These are phyloP conservation scores for Drosophila repleta DNA, from an alignment of 1,140 invertebrate species.

Conservation along the genomic window DNA sequence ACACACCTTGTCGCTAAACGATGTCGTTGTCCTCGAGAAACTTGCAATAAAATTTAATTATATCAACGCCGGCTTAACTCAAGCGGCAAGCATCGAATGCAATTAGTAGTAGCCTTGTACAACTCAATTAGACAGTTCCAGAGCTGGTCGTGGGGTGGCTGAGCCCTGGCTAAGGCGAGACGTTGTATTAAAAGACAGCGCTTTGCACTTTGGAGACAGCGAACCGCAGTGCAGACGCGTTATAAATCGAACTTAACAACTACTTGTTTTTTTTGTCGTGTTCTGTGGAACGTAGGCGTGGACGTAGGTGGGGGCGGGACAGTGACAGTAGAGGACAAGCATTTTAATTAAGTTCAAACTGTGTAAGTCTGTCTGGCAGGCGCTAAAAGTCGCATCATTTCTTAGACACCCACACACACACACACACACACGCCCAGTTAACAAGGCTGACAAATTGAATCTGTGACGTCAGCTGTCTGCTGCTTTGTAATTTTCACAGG, in stretches of 20 bases:
- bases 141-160: conserved; percentile 4
- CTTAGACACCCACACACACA: conserved; percentile 13
- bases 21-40: conserved; percentile 27
- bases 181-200: conserved; percentile 45
- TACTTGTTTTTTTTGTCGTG: conserved; percentile 28
- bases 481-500: conserved; percentile 70
- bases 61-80: conserved; percentile 67
- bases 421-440: conserved; percentile 10
- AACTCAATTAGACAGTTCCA: conserved; percentile 76
- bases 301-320: neutral
- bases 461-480: conserved; percentile 60
- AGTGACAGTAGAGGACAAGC: conserved; percentile 52
- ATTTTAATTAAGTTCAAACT: conserved; percentile 81
- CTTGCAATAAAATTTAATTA: conserved; percentile 73
- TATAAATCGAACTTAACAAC: conserved; percentile 78
- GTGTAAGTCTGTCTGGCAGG: conserved; percentile 37
- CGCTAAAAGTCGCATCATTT: conserved; percentile 78
- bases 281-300: conserved; percentile 12
- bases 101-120: conserved; percentile 81
- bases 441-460: conserved; percentile 80
- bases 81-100: conserved; percentile 82
- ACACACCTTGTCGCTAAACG: conserved; percentile 43
- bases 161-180: conserved; percentile 42
- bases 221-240: conserved; percentile 71
- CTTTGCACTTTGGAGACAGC: conserved; percentile 76